These are phyloP conservation scores for Smutsia gigantea DNA, from an alignment of 2,797 vertebrate species.

Conservation along the genomic window DNA sequence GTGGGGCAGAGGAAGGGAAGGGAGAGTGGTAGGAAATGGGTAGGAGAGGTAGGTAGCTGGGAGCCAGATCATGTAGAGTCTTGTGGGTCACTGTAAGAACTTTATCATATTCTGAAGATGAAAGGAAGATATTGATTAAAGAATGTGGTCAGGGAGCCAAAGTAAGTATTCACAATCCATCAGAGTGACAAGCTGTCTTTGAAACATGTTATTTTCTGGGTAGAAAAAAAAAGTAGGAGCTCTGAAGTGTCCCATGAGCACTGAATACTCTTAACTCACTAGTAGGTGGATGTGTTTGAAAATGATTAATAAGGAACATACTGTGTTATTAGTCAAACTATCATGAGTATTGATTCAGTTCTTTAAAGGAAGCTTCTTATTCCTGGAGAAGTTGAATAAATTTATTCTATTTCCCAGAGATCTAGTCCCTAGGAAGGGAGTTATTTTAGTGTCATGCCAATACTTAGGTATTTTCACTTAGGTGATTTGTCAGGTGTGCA, in stretches of 20 bases:
- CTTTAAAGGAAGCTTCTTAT: conserved; percentile 53
- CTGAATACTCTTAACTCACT: conserved; percentile 49
- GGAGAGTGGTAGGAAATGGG: neutral
- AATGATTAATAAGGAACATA: conserved; percentile 69
- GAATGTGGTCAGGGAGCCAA: neutral
- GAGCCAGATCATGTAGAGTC: neutral
- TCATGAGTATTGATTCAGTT: conserved; percentile 63
- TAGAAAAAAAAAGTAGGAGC: neutral
- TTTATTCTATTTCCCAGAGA: conserved; percentile 56
- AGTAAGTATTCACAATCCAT: neutral
- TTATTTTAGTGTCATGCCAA: conserved; percentile 48
- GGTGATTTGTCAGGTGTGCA: conserved; percentile 48
- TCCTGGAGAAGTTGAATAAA: conserved; percentile 54
- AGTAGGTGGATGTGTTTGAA: conserved; percentile 63
- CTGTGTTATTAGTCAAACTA: conserved; percentile 43
- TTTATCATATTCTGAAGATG: neutral
- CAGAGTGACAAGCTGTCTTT: conserved; percentile 13
- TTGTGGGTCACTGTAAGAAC: neutral
- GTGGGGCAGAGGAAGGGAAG: neutral
- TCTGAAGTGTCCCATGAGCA: neutral
- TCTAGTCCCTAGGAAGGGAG: neutral
- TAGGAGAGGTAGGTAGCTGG: neutral
- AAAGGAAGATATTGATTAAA: conserved; percentile 3
- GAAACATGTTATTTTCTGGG: conserved; percentile 14
- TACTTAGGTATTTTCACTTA: neutral